phyloP scores from a whole-genome alignment of 2,888 invertebrate species.

The Uloborus plumipes region DNA sequence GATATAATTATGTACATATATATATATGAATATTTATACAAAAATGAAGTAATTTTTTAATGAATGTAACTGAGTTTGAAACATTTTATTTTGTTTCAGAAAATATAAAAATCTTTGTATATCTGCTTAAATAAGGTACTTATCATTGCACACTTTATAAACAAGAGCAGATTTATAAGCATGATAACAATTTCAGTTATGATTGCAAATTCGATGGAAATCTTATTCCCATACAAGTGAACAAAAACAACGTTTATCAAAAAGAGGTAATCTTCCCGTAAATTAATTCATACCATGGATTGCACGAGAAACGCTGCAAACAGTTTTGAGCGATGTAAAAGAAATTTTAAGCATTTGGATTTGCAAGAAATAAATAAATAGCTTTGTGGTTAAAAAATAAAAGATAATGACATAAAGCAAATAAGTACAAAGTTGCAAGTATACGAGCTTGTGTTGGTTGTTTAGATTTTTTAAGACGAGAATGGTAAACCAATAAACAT shows the following conservation, averaged over 20 bases:
- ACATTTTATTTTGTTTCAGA: conserved; percentile 15
- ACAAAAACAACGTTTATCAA: not conserved
- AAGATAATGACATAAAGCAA: no score
- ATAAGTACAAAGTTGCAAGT: no score
- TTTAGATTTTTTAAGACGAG: no score
- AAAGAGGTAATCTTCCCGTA: not conserved
- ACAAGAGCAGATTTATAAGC: conserved; percentile 15
- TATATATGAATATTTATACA: conserved; percentile 54
- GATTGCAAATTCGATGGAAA: not conserved
- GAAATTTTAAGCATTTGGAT: not conserved
- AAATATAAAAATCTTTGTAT: conserved; percentile 16
- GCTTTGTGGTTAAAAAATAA: no score
- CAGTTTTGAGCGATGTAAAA: conserved; percentile 33
- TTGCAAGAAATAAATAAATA: no score
- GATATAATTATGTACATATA: conserved; percentile 54
- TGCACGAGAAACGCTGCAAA: conserved; percentile 37
- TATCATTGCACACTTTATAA: conserved; percentile 45
- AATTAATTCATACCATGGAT: conserved; percentile 24
- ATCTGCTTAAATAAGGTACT: conserved; percentile 16
- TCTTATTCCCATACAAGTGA: not conserved
- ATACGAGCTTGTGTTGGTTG: no score
- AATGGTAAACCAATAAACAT: no score
- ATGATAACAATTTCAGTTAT: conserved; percentile 25
- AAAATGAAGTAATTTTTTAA: conserved; percentile 38
- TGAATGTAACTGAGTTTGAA: conserved; percentile 28